A percentile compares a stretch with the other conserved stretches of the same genome.
Conservation (phyloP, 2,113 vertebrate species). For the Myotis brandtii region DNA sequence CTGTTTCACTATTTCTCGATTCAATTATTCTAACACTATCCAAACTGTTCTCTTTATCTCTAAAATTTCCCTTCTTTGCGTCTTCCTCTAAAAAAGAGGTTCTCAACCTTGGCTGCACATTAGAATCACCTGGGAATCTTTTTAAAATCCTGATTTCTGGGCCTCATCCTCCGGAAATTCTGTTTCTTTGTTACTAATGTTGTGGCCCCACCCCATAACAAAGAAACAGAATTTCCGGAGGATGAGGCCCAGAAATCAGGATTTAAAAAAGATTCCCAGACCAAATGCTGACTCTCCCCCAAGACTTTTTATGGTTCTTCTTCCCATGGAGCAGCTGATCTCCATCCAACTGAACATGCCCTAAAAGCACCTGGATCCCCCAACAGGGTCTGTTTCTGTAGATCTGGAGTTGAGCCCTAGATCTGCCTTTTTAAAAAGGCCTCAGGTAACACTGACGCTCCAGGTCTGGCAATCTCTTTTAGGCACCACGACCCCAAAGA, state of each 20-base stretch:
- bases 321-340: not conserved
- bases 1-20: not conserved
- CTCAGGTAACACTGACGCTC: not conserved
- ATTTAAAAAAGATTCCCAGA: no score
- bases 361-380: not conserved
- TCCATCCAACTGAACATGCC: not conserved
- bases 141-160: no score
- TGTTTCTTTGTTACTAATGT: no score
- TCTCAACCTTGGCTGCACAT: no score
- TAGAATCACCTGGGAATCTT: no score
- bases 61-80: not conserved
- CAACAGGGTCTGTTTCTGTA: not conserved
- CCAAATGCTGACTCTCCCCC: not conserved
- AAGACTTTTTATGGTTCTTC: not conserved
- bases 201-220: no score
- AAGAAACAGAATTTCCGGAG: no score
- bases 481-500: not conserved
- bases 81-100: not conserved
- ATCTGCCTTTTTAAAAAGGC: not conserved
- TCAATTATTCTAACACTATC: conserved; percentile 20
- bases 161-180: no score
- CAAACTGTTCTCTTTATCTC: conserved; percentile 19
- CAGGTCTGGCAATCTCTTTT: not conserved
- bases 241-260: no score
- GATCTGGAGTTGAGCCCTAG: not conserved